phyloP scores from a whole-genome alignment of 1,140 invertebrate genomes.

The Heterodera carotae region DNA sequence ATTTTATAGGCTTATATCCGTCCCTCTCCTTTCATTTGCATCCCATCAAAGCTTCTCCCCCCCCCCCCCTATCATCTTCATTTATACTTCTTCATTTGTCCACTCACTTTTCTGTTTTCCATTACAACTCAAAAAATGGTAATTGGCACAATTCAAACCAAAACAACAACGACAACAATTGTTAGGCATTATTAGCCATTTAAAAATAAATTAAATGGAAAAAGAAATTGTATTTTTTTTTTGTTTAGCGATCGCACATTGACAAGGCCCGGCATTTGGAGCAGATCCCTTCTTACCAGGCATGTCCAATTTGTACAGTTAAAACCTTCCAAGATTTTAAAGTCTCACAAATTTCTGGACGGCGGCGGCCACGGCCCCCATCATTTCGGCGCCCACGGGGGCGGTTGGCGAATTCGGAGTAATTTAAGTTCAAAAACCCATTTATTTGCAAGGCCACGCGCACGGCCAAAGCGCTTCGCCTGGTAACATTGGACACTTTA shows the following conservation, averaged over 20 bases:
- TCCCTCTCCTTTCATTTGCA: background rate
- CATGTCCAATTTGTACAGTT: conserved; percentile 17
- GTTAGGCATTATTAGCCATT: too few species aligned
- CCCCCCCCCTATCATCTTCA: too few species aligned
- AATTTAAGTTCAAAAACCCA: background rate
- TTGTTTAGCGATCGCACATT: conserved; percentile 63
- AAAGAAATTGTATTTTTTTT: too few species aligned
- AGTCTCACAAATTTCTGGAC: conserved; percentile 65
- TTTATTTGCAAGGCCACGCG: conserved; percentile 34
- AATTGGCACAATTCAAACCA: background rate
- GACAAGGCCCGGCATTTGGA: conserved; percentile 64
- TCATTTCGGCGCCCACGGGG: conserved; percentile 63
- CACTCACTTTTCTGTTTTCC: background rate
- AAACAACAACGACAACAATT: background rate
- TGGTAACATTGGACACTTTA: conserved; percentile 11
- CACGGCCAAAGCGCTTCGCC: conserved; percentile 66
- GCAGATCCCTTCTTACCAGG: conserved; percentile 64
- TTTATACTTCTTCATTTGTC: background rate
- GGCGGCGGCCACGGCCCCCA: too few species aligned
- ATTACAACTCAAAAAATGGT: background rate
- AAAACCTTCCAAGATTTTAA: conserved; percentile 16
- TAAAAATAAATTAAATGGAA: too few species aligned
- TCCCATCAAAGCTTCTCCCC: background rate
- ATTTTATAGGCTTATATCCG: background rate
- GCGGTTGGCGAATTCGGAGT: conserved; percentile 40